Conservation (phyloP, 2,797 vertebrate species). For the Enteromius paludinosus region DNA sequence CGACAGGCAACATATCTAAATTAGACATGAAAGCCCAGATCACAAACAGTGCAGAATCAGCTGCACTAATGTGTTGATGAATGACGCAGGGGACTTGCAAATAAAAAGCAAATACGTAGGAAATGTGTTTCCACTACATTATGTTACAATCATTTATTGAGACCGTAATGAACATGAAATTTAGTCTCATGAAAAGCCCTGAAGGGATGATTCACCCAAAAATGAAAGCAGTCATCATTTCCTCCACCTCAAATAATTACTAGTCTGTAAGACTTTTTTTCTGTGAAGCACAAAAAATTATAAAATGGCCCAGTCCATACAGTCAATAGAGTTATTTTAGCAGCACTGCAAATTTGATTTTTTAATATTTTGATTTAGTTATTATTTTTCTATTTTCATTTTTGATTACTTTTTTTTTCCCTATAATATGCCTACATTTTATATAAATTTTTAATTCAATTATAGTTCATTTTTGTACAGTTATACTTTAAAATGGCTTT, state of each 20-base stretch:
- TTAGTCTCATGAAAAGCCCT: neutral
- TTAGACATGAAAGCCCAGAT: constrained; percentile 69
- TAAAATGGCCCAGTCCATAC: neutral
- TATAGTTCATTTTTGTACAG: neutral
- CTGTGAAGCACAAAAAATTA: neutral
- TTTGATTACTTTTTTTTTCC: neutral
- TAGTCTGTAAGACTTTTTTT: neutral
- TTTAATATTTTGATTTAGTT: neutral
- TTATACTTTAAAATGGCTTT: neutral
- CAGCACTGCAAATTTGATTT: neutral
- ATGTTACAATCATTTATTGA: neutral
- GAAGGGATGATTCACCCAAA: neutral
- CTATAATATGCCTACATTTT: neutral
- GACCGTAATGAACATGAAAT: neutral
- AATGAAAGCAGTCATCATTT: neutral
- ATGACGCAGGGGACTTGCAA: constrained; percentile 63
- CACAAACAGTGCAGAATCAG: constrained; percentile 61
- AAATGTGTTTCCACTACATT: neutral
- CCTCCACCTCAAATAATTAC: neutral
- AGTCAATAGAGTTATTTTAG: neutral
- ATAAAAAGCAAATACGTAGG: neutral
- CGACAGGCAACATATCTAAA: constrained; percentile 70
- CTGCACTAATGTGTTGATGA: constrained; percentile 62
- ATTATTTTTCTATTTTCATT: neutral
- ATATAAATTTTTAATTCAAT: neutral